phyloP scores from a whole-genome alignment of 2,113 vertebrate genomes.

The Grus americana region DNA sequence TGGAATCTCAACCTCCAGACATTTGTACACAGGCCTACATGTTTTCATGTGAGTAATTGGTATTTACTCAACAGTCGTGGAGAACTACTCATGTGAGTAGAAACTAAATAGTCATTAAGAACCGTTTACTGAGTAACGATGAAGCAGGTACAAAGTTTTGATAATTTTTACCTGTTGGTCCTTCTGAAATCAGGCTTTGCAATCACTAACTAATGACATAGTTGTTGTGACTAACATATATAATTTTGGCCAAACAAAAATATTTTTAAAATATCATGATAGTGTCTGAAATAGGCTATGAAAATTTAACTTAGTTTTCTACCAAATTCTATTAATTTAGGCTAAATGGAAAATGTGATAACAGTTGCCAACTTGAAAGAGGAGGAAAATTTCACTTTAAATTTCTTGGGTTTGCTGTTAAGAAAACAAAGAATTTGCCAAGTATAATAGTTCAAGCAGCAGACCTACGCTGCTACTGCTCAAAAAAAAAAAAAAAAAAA shows the following conservation, averaged over 20 bases:
- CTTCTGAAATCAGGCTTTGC: background rate
- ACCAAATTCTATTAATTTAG: background rate
- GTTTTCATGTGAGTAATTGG: background rate
- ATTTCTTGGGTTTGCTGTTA: slow-evolving; percentile 17
- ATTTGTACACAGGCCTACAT: accelerated
- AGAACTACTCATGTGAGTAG: background rate
- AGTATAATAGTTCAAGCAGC: slow-evolving; percentile 9
- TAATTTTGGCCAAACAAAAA: background rate
- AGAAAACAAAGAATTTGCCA: slow-evolving; percentile 44
- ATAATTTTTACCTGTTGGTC: background rate
- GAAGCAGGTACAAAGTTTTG: background rate
- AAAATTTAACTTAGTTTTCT: background rate
- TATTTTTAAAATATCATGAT: background rate
- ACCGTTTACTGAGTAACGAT: background rate
- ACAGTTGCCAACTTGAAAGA: background rate
- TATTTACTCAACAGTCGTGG: background rate
- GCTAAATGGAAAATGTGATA: background rate
- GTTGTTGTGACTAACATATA: background rate
- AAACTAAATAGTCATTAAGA: background rate
- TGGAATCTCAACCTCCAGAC: background rate
- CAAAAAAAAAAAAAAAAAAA: background rate
- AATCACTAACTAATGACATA: background rate
- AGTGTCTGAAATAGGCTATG: background rate
- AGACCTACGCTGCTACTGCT: background rate
- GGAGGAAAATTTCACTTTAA: slow-evolving; percentile 15